These are phyloP conservation scores for Psittacula echo DNA, from an alignment of 2,797 vertebrate genomes.

Conservation along the genomic window DNA sequence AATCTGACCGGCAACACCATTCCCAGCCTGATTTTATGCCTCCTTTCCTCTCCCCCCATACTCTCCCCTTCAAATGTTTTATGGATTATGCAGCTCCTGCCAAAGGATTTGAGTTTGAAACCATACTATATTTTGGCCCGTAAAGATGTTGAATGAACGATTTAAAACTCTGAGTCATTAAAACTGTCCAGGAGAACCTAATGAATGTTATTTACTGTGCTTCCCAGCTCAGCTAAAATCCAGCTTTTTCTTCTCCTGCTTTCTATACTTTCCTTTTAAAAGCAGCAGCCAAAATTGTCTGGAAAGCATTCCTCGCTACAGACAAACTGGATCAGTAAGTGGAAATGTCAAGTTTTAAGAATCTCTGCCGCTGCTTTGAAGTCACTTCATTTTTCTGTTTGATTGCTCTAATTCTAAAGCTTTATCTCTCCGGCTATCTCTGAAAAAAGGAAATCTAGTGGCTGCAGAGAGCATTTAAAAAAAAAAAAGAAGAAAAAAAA, in stretches of 20 bases:
- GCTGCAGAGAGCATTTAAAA: neutral
- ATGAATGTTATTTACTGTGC: slow-evolving; percentile 56
- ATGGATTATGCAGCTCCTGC: slow-evolving; percentile 27
- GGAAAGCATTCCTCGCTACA: slow-evolving; percentile 19
- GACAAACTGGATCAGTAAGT: slow-evolving; percentile 42
- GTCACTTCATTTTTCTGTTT: slow-evolving; percentile 42
- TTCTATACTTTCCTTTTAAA: slow-evolving; percentile 23
- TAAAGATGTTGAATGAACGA: slow-evolving; percentile 45
- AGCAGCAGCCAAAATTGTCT: slow-evolving; percentile 25
- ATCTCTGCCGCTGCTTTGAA: neutral
- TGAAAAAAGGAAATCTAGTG: neutral
- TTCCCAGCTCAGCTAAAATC: slow-evolving; percentile 39
- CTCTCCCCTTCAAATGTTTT: slow-evolving; percentile 16
- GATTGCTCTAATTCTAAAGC: slow-evolving; percentile 44
- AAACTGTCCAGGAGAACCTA: slow-evolving; percentile 50
- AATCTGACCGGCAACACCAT: neutral
- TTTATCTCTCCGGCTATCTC: slow-evolving; percentile 50
- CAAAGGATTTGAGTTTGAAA: slow-evolving; percentile 43
- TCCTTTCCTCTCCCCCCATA: neutral
- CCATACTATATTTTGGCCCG: neutral
- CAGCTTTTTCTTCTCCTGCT: slow-evolving; percentile 21
- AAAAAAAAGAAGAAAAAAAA: neutral
- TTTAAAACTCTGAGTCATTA: slow-evolving; percentile 59
- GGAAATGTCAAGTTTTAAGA: slow-evolving; percentile 42
- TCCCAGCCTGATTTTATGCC: neutral